phyloP scores from a whole-genome alignment of 2,888 invertebrate species.

The Cephus sareptanus region DNA sequence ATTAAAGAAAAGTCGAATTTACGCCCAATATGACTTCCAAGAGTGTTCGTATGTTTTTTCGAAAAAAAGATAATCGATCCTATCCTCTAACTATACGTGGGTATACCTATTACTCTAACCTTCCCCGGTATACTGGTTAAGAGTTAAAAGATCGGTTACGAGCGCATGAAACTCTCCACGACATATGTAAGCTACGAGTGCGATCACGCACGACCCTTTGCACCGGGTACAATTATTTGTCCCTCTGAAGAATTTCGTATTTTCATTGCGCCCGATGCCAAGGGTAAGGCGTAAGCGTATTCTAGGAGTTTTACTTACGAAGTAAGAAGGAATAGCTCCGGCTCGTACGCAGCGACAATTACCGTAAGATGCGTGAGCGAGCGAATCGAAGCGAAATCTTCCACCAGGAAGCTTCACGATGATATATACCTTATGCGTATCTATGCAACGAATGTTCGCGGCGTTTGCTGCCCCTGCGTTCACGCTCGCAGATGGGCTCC shows the following conservation, averaged over 20 bases:
- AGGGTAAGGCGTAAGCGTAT: neutral
- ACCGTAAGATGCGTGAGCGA: neutral
- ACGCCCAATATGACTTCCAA: neutral
- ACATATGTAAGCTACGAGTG: neutral
- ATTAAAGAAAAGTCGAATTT: neutral
- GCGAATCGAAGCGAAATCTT: neutral
- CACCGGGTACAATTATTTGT: neutral
- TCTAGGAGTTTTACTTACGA: neutral
- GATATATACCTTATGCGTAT: slow-evolving; percentile 56
- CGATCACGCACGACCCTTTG: neutral
- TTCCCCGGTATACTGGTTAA: neutral
- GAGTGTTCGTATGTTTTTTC: neutral
- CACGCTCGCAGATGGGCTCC: slow-evolving; percentile 60
- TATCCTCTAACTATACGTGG: neutral
- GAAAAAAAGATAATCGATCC: neutral
- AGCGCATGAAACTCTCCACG: neutral
- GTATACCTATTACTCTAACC: neutral
- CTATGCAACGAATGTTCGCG: slow-evolving; percentile 63
- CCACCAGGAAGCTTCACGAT: neutral
- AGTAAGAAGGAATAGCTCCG: neutral
- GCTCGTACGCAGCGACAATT: neutral
- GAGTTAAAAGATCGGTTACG: neutral
- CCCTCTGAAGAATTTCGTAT: neutral
- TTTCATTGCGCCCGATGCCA: neutral
- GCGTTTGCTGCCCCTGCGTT: slow-evolving; percentile 61